Evolutionary conservation across 2,888 invertebrate genomes (phyloP), one percentile per base, ranked within the genome.

Genomic region (Dryococelus australis): DNA sequence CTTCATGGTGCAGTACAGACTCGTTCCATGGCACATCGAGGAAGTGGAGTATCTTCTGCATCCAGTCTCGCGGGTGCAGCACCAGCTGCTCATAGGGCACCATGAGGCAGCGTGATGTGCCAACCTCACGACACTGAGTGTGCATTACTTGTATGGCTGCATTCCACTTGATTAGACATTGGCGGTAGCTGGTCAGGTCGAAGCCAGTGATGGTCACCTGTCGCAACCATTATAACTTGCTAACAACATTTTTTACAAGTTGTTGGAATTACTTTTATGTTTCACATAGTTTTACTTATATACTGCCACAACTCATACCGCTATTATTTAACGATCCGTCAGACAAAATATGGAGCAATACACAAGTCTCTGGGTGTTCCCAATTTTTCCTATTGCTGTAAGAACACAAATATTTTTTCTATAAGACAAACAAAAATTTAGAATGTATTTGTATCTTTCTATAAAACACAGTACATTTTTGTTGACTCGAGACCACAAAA

Each of bases 81-180:
- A 99, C 99, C 91, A 99, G 94, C 93, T 99, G 97, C 93, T 99
- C 99, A 93, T 99, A 99, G 91, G 98, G 98, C 88, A 99, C 97
- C 93, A 96, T 95, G 93, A 99, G 94, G 93, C 98, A 99, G 90
- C 95, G 94, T 86, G 94, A 93, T 88, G 94, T 92, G 85, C 97
- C 97, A 90, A 98, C 94, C 91, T 96, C 95, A 90, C 95, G 95
- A 93, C 99, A 99, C 94, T 99, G 98, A 91, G 96, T 95, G 93
- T 98, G 96, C 99, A 99, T 99, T 88, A 96, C 94, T 92, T 97
- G 96, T 92, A 98, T 98, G 79, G 98, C 98, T 91, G 96, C 96
- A 93, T 99, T 99, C 99, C 99, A 99, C 93, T 98, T 98, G 90
- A 95, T 95, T 93, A 99, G 94, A 93, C 99, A 99, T 93, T 99